phyloP scores from a whole-genome alignment of 2,113 vertebrate genomes.

The Gobiocypris rarus region DNA sequence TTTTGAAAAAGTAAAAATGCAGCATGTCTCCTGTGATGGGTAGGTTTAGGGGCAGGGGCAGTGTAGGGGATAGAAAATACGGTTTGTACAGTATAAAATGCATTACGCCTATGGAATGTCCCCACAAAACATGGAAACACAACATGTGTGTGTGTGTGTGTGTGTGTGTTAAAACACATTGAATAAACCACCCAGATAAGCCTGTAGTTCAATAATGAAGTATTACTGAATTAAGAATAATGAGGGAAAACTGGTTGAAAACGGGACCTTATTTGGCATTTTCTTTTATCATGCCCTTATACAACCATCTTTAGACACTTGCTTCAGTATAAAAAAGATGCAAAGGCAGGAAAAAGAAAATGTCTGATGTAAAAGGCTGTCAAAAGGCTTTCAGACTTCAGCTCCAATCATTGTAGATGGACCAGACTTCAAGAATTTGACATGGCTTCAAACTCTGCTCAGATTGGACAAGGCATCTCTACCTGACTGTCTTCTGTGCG shows the following conservation, averaged over 20 bases:
- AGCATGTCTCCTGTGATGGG: too few species aligned
- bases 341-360: neutral
- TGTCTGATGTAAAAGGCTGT: conserved; percentile 12
- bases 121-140: too few species aligned
- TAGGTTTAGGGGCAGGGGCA: too few species aligned
- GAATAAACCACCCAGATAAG: neutral
- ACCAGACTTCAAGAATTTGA: neutral
- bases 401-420: neutral
- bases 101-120: too few species aligned
- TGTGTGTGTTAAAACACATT: neutral
- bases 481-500: neutral
- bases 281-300: neutral
- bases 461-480: neutral
- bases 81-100: too few species aligned
- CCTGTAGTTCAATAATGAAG: neutral
- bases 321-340: neutral
- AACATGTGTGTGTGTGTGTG: too few species aligned
- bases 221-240: neutral
- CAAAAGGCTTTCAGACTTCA: conserved; percentile 1
- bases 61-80: too few species aligned
- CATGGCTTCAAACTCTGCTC: neutral
- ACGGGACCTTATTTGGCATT: neutral
- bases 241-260: neutral
- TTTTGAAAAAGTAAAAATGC: too few species aligned
- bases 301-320: neutral